Conservation (phyloP, 2,888 invertebrate species). For the Ditula angustiorana region DNA sequence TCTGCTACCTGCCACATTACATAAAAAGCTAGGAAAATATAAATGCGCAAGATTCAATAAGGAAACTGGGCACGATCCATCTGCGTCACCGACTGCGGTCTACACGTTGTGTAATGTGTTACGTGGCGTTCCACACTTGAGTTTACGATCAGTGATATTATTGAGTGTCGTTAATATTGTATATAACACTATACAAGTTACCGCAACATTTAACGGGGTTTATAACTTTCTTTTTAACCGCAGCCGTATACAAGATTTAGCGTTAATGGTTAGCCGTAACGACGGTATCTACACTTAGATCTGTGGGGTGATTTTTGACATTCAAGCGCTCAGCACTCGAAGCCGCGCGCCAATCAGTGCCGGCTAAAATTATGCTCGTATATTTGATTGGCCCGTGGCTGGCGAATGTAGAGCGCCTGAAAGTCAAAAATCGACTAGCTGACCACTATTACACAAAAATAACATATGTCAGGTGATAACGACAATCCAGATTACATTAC, state of each 20-base stretch:
- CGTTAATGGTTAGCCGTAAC: background rate
- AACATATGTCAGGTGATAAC: no score
- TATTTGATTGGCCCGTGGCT: no score
- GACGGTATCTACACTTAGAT: background rate
- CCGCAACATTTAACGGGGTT: constrained; percentile 2
- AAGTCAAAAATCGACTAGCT: no score
- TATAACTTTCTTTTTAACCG: constrained; percentile 1
- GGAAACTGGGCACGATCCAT: constrained; percentile 47
- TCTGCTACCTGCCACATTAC: constrained; percentile 6
- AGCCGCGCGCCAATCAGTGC: no score
- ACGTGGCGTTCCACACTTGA: constrained; percentile 43
- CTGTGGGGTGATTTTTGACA: no score
- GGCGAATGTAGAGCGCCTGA: no score
- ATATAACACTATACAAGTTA: constrained; percentile 25
- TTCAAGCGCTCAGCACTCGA: no score
- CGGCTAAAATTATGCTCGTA: no score
- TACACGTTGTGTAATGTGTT: constrained; percentile 54
- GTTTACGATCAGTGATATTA: constrained; percentile 5
- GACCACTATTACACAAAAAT: no score
- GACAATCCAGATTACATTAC: no score
- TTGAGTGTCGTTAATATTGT: constrained; percentile 8
- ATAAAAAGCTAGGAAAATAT: constrained; percentile 25
- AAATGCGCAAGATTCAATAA: constrained; percentile 43
- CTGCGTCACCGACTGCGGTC: constrained; percentile 36
- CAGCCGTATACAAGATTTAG: background rate